phyloP scores from a whole-genome alignment of 2,888 invertebrate genomes.

The Eupsilia transversa region DNA sequence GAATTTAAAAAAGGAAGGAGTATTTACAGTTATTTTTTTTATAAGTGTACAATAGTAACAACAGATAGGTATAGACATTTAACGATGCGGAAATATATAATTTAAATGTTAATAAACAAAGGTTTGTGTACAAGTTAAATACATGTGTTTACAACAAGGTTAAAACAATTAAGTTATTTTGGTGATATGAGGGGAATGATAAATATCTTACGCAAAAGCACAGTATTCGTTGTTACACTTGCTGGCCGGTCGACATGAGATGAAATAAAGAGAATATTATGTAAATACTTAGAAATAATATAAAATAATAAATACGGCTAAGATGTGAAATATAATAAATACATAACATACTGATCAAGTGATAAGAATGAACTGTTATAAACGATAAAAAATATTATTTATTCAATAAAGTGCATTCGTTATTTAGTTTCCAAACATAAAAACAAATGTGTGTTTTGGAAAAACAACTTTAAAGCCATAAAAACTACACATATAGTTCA shows the following conservation, averaged over 20 bases:
- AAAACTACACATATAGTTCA: too few relatives aligned
- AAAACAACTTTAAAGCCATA: too few relatives aligned
- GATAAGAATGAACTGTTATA: neutral
- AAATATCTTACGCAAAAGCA: constrained; percentile 84
- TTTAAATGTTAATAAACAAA: constrained; percentile 15
- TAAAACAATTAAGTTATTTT: constrained; percentile 19
- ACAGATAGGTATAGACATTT: neutral
- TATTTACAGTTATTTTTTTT: neutral
- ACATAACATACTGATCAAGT: neutral
- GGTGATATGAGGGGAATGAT: constrained; percentile 67
- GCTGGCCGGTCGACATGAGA: constrained; percentile 75
- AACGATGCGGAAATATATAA: neutral
- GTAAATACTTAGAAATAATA: constrained; percentile 48
- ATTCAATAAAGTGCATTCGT: too few relatives aligned
- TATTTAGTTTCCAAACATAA: too few relatives aligned
- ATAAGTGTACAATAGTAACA: neutral
- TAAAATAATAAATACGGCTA: constrained; percentile 19
- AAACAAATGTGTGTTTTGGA: too few relatives aligned
- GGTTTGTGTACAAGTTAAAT: constrained; percentile 25
- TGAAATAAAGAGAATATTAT: constrained; percentile 74
- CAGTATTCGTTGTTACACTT: constrained; percentile 86
- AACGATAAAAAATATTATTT: neutral
- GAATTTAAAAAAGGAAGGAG: neutral
- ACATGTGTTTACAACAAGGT: constrained; percentile 20
- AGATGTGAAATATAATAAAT: neutral